A percentile compares a stretch with the other conserved stretches of the same genome.
Conservation (phyloP, 2,113 vertebrate species). For the Columbina picui region DNA sequence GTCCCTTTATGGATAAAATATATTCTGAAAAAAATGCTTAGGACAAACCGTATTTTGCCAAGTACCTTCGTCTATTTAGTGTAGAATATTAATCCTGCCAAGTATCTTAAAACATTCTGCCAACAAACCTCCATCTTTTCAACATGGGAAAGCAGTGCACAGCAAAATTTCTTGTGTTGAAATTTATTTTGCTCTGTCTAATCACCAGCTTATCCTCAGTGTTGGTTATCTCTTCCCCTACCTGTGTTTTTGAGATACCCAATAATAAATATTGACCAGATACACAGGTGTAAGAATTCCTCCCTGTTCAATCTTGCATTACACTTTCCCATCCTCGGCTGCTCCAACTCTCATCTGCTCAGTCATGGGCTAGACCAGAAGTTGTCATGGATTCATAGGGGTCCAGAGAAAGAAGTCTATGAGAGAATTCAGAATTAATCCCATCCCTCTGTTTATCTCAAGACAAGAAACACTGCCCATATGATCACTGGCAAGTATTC, state of each 20-base stretch:
- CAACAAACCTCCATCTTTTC: neutral
- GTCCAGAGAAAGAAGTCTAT: neutral
- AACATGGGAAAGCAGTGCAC: neutral
- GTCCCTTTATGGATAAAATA: constrained; percentile 36
- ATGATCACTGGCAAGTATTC: neutral
- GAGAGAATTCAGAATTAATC: neutral
- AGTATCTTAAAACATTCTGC: constrained; percentile 18
- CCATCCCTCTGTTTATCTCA: neutral
- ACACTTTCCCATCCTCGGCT: neutral
- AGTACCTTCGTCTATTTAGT: neutral
- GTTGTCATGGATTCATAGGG: neutral
- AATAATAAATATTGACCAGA: neutral
- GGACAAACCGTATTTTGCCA: constrained; percentile 46
- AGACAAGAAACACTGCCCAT: neutral
- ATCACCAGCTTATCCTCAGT: neutral
- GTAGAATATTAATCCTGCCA: constrained; percentile 47
- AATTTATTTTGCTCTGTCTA: neutral
- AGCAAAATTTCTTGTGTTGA: neutral
- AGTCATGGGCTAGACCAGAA: neutral
- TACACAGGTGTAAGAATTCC: neutral
- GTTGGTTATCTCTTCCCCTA: neutral
- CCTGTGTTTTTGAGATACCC: neutral
- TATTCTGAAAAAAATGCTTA: constrained; percentile 44
- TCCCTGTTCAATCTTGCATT: neutral
- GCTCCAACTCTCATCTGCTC: neutral